Conservation (phyloP, 2,113 vertebrate genomes). For the Solea senegalensis region DNA sequence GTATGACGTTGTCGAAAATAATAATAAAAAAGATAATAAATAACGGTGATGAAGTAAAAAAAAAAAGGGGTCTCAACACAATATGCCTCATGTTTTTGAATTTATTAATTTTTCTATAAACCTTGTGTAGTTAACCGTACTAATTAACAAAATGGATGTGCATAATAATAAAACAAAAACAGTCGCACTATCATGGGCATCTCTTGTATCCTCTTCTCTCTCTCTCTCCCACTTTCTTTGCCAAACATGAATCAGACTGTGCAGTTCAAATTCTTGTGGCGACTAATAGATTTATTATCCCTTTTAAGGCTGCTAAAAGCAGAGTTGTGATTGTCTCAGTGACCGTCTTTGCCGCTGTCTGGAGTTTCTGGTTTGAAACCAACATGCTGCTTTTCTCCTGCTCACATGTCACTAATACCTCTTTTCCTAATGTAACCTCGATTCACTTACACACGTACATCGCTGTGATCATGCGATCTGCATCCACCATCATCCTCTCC, state of each 20-base stretch:
- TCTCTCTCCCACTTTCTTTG: neutral
- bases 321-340: conserved; percentile 53
- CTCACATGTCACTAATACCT: conserved; percentile 44
- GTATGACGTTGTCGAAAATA: conserved; percentile 3
- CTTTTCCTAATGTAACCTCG: conserved; percentile 34
- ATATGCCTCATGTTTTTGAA: conserved; percentile 26
- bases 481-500: conserved; percentile 25
- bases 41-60: conserved; percentile 46
- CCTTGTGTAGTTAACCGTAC: conserved; percentile 38
- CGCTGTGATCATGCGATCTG: conserved; percentile 19
- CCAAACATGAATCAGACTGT: conserved; percentile 23
- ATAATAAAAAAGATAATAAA: conserved; percentile 39
- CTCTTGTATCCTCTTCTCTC: neutral
- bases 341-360: conserved; percentile 29
- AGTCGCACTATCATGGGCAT: neutral
- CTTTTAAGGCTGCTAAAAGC: conserved; percentile 41
- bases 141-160: conserved; percentile 62
- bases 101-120: conserved; percentile 48
- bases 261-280: conserved; percentile 33
- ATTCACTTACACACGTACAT: conserved; percentile 17
- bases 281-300: conserved; percentile 29
- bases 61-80: conserved; percentile 5
- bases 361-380: conserved; percentile 24
- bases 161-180: conserved; percentile 34
- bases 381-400: neutral